Conservation (phyloP, 2,113 vertebrate genomes). For the Dryoscopus gambensis region DNA sequence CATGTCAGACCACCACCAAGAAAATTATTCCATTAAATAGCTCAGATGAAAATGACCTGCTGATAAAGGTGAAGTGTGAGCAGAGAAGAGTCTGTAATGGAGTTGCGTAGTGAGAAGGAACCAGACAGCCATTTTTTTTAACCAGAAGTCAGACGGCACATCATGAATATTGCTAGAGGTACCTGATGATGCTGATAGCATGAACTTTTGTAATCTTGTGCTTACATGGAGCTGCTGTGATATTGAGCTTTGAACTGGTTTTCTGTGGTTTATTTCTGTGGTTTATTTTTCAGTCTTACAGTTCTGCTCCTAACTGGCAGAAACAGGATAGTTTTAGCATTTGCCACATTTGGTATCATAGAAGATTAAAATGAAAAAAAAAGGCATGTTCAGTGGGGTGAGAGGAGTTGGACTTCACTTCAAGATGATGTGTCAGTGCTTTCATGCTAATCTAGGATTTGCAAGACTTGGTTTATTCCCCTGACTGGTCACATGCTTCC, state of each 20-base stretch:
- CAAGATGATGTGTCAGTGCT: not conserved
- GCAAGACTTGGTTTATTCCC: not conserved
- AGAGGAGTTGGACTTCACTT: not conserved
- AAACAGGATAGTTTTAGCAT: not conserved
- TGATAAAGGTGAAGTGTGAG: not conserved
- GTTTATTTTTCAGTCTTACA: not conserved
- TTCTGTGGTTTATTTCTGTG: not conserved
- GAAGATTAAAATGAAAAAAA: not conserved
- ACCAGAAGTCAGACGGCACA: not conserved
- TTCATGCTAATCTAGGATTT: not conserved
- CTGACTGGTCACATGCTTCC: not conserved
- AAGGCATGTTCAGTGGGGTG: not conserved
- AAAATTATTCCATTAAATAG: not conserved
- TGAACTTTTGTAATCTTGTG: not conserved
- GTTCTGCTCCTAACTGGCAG: not conserved
- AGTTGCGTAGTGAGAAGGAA: not conserved
- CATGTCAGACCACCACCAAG: not conserved
- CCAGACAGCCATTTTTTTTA: not conserved
- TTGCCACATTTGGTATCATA: not conserved
- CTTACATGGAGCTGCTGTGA: not conserved
- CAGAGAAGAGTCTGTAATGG: not conserved
- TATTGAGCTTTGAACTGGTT: not conserved
- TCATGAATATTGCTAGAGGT: not conserved
- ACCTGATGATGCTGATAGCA: not conserved
- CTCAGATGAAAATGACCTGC: not conserved